Evolutionary conservation across 2,888 invertebrate genomes (phyloP), one percentile per base, ranked within the genome.

Genomic region (Hedychridium roseum): DNA sequence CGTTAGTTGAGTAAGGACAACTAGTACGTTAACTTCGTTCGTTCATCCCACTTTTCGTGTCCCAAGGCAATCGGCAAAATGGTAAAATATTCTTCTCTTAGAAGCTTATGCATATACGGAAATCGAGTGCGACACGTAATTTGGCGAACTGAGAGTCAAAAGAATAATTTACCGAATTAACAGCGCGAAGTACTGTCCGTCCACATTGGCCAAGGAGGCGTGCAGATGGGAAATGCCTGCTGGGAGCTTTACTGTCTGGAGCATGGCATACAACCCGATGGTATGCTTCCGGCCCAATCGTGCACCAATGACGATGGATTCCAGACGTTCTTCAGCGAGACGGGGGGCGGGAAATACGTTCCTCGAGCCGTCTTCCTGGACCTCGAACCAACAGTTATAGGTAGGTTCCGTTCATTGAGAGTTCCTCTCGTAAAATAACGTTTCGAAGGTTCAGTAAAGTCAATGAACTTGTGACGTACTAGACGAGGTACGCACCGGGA

Each of bases 341-440:
- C 93, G 2, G 91, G 86, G 53, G 83, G 88, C 43, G 94, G 94
- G 17, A 94, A 93, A 79, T 91, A 92, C 81, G 93, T 94, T 27
- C 94, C 95, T 0, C 82, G 94, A 59, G 88, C 89, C 1, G 87
- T 93, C 38, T 90, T 93, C 83, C 88, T 94, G 50, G 94, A 94
- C 73, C 83, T 93, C 56, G 94, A 94, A 77, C 90, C 92, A 26
- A 93, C 92, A 42, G 94, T 94, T 41, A 90, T 94, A 45, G 91
- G 91, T 85, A 51, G 55, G 48, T 26, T 28, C n/a, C 7, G n/a
- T 14, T 1, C 6, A 2, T 15, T 15, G n/a, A 12, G 12, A 41
- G 26, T 23, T 7, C 20, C 9, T 23, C 14, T 7, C 4, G 11
- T 4, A 30, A 30, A 30, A 30, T 7, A 4, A 9, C 31, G 12